Conservation (phyloP, 92 coral and sea anemone genomes). For the Plumapathes pennacea region DNA sequence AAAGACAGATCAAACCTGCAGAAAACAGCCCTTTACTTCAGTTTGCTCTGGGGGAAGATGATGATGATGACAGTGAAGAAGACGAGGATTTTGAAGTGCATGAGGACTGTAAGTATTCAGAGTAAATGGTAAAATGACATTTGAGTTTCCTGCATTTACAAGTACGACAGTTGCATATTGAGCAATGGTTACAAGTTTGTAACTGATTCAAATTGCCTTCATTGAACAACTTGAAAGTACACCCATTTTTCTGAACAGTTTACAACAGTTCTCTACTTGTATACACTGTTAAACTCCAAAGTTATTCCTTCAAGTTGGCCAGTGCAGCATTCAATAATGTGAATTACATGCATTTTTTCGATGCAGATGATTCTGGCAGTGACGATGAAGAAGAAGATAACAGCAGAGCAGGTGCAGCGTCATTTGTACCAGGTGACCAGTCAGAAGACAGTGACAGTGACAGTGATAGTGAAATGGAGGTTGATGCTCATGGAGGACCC, state of each 20-base stretch:
- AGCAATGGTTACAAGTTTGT: no score
- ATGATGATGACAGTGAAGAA: conserved; percentile 77
- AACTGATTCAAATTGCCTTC: no score
- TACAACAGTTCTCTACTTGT: no score
- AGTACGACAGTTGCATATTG: background rate
- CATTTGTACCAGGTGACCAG: background rate
- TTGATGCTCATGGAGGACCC: conserved; percentile 29
- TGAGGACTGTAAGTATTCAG: conserved; percentile 44
- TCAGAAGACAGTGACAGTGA: conserved; percentile 20
- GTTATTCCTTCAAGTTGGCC: no score
- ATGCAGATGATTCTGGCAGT: conserved; percentile 75
- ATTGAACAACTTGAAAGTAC: no score
- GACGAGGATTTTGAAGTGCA: conserved; percentile 90
- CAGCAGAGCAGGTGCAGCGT: background rate
- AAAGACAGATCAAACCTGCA: conserved; percentile 94
- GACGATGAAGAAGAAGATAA: conserved; percentile 70
- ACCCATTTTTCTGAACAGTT: no score
- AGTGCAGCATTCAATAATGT: background rate
- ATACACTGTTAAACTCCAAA: background rate
- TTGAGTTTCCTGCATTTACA: background rate
- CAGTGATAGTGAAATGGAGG: conserved; percentile 42
- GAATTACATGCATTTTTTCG: background rate
- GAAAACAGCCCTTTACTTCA: conserved; percentile 90
- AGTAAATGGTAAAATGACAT: background rate
- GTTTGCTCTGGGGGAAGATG: conserved; percentile 88